phyloP scores from a whole-genome alignment of 2,888 invertebrate genomes.

The Troglohyphantes excavatus region DNA sequence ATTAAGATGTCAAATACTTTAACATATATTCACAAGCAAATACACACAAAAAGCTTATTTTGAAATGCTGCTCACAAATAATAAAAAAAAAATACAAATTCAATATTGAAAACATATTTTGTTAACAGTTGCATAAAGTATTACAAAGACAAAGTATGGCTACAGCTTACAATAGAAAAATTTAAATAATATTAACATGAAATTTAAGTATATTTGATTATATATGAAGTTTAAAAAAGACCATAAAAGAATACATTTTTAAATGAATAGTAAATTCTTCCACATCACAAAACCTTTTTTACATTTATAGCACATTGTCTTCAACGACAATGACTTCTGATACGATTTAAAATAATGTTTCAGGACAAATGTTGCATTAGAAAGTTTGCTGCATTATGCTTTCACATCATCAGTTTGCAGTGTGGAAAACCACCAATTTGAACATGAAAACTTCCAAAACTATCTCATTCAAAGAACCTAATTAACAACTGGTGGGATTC shows the following conservation, averaged over 20 bases:
- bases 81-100: too few relatives aligned
- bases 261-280: not conserved
- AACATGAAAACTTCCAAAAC: conserved; percentile 9
- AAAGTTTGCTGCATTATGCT: conserved; percentile 26
- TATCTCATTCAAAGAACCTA: not conserved
- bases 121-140: too few relatives aligned
- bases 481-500: not conserved
- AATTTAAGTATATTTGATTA: too few relatives aligned
- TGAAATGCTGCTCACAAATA: too few relatives aligned
- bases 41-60: too few relatives aligned
- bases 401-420: not conserved
- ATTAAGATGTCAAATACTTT: too few relatives aligned
- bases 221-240: too few relatives aligned
- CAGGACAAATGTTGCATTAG: conserved; percentile 1
- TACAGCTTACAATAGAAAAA: too few relatives aligned
- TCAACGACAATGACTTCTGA: not conserved
- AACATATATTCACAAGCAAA: too few relatives aligned
- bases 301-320: not conserved
- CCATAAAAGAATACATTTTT: not conserved
- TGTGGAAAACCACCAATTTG: not conserved
- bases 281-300: not conserved
- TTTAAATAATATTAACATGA: too few relatives aligned
- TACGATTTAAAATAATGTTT: conserved; percentile 16
- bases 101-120: too few relatives aligned
- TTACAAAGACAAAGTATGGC: too few relatives aligned